These are phyloP conservation scores for Polietes domitor DNA, from an alignment of 2,888 invertebrate genomes.

Conservation along the genomic window DNA sequence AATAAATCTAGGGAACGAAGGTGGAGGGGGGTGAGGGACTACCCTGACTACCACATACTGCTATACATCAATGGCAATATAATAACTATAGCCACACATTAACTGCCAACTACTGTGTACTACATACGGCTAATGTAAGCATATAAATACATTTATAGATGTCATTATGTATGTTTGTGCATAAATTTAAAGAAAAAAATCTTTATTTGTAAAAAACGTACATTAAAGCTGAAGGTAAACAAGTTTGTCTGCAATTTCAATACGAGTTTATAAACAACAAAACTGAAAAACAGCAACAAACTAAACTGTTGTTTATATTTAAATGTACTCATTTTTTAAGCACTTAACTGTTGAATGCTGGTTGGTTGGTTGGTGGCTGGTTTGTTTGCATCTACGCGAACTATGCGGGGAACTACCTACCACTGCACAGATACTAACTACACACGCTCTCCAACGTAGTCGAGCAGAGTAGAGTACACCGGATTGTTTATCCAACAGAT, in stretches of 20 bases:
- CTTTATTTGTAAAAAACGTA: neutral
- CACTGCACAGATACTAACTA: neutral
- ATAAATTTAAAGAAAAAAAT: conserved; percentile 11
- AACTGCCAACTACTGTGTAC: too few species aligned
- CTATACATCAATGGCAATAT: too few species aligned
- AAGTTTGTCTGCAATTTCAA: conserved; percentile 34
- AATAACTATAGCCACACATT: neutral
- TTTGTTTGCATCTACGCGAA: neutral
- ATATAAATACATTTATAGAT: neutral
- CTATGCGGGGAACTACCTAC: neutral
- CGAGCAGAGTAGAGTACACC: too few species aligned
- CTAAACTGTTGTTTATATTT: conserved; percentile 27
- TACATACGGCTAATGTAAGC: too few species aligned
- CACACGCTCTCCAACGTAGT: neutral
- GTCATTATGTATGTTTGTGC: conserved; percentile 4
- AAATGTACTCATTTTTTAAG: conserved; percentile 21
- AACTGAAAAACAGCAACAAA: neutral
- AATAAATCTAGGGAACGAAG: neutral
- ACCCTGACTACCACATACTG: neutral
- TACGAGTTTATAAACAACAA: conserved; percentile 4
- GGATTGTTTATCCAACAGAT: conserved; percentile 7
- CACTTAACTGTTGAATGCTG: conserved; percentile 19
- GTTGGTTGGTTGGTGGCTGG: neutral
- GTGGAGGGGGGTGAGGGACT: too few species aligned
- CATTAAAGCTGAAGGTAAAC: conserved; percentile 33